Base-by-base conservation (phyloP, 2,797 vertebrate genomes). In the Acanthis flammea region DNA sequence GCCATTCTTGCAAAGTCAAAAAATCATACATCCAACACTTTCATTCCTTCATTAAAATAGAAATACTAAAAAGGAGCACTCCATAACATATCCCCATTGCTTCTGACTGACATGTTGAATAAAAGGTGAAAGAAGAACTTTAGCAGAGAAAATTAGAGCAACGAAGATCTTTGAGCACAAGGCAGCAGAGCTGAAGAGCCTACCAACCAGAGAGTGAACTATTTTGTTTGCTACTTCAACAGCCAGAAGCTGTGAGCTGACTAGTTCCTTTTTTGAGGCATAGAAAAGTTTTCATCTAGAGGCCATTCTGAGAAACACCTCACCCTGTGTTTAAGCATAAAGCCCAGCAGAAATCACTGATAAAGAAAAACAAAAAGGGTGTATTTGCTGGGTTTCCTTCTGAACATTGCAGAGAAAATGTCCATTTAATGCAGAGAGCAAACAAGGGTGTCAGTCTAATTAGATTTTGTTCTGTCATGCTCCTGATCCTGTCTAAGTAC, bases 401-500 rank as follows among this genome's bases (percentile, higher is more conserved):
- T 68, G 45, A 96, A 96, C 84, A 86, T 62, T 94, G 92, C 95
- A 96, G 82, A 95, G 89, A 95, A 97, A 97, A 96, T 53, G 80
- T 95, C 96, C 96, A 90, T 95, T 92, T 95, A 96, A 96, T 85
- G 75, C 89, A 97, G 93, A 96, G 94, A 97, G 94, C 94, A 97
- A 97, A 93, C 88, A 97, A 90, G 84, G 88, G 94, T 94, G 96
- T 96, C 97, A 97, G 95, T 94, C 97, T 96, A 95, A 94, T 79
- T 85, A 85, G 79, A 93, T 96, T 97, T 95, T 96, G 96, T 96
- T 95, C 94, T 95, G 96, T 95, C 79, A 92, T 94, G 95, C 94
- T 95, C 96, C 95, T 97, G 85, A 95, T 94, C 50, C 62, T 93
- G 71, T 48, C 48, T 94, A 65, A 83, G 73, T 87, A 96, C 95